Evolutionary conservation across 2,888 invertebrate genomes (phyloP).

Genomic region (Amiota mariae): DNA sequence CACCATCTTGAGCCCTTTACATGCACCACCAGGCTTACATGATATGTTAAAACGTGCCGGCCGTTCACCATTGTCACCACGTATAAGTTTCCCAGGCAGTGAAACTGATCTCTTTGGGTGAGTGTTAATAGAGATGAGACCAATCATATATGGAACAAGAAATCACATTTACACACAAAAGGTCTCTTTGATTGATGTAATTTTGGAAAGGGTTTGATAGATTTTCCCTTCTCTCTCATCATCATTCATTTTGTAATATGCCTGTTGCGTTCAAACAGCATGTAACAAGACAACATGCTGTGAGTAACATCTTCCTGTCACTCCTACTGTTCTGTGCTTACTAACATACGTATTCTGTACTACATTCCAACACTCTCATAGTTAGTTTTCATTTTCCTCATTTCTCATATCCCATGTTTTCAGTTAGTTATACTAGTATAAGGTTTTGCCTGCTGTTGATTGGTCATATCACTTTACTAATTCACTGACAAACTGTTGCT

Average conservation of each 20-base stretch:
- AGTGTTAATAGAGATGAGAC: slow-evolving; percentile 49
- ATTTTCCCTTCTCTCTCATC: too few species aligned
- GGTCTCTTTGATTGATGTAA: too few species aligned
- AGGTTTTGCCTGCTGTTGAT: too few species aligned
- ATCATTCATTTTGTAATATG: too few species aligned
- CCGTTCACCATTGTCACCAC: slow-evolving; percentile 72
- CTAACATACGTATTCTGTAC: neutral
- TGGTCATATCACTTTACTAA: too few species aligned
- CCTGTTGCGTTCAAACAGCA: too few species aligned
- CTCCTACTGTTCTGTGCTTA: neutral
- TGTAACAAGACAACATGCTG: too few species aligned
- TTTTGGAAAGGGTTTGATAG: too few species aligned
- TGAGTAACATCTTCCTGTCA: neutral
- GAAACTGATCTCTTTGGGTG: slow-evolving; percentile 73
- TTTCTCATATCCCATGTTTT: too few species aligned
- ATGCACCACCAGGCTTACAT: slow-evolving; percentile 78
- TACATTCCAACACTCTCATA: too few species aligned
- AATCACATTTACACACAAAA: neutral
- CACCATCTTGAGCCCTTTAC: slow-evolving; percentile 86
- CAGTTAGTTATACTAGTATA: too few species aligned
- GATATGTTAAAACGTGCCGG: slow-evolving; percentile 72
- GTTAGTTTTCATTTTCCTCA: too few species aligned
- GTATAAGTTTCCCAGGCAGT: slow-evolving; percentile 73
- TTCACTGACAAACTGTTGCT: neutral
- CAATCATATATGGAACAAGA: neutral